Base-by-base conservation (phyloP, 2,888 invertebrate genomes). In the Caenorhabditis afra region DNA sequence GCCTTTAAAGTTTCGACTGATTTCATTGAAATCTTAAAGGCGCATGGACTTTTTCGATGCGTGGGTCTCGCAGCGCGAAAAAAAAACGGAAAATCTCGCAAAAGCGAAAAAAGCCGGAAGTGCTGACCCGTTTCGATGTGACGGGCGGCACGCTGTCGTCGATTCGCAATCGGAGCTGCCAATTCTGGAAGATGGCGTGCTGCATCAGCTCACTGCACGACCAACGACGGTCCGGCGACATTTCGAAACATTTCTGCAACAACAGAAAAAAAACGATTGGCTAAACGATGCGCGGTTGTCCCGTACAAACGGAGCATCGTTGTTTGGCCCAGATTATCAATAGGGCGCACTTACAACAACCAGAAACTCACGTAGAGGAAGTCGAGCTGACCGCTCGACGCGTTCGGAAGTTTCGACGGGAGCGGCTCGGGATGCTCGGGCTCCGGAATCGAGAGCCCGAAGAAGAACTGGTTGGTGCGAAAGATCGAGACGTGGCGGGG, bases 401-500 rank as follows among this genome's bases (percentile, higher is more conserved):
- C 93, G 90, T 94, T 93, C 10, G 96, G 95, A 90, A 98, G 93
- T 92, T 95, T 95, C 85, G 93, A 93, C 90, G 96, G 95, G 55
- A 99, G 92, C 0, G 96, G 94, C 88, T 95, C 95, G 90, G 91
- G 85, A 61, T 94, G 93, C 67, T 95, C 95, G 5, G 97, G 96
- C 85, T 96, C 95, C 0, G 98, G 97, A 86, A 99, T 92, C 58
- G 93, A 94, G 90, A 97, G 94, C 14, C 98, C 97, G 92, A 95
- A 93, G 90, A 95, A 95, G 92, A 96, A 99, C 87, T 96, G 95
- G 91, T 99, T 99, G 89, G 94, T 94, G 87, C 95, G 95, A 91
- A 99, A 98, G 89, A 97, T 96, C 84, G 95, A 94, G 94, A 97
- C 94, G 91, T 99, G 99, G 78, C 97, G 93, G 0, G 95, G 95